Evolutionary conservation across 2,797 vertebrate genomes (phyloP), one percentile per base, ranked within the genome.

Genomic region (Enteromius trimaculatus): DNA sequence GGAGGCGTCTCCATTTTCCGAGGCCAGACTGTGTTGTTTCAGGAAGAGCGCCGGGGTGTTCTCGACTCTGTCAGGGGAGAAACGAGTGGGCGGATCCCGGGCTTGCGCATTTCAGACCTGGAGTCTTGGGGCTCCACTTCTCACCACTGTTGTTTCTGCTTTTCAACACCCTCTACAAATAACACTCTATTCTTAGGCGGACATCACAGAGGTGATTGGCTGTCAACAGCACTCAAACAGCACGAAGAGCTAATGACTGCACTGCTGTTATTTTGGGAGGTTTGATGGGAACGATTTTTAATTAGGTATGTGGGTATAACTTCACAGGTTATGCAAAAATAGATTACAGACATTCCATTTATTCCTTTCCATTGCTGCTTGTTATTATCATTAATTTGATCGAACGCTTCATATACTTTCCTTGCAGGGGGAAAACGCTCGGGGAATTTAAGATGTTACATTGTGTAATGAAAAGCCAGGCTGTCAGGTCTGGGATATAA

Each of bases 41-140:
- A 53, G 60, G 8, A 42, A 23, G 37, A 65, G 84, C 44, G 39
- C 74, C 60, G 75, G 81, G 80, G 62, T 86, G 74, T 83, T 89
- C 85, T 87, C 29, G 60, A 58, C 69, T 76, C 58, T 80, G 84
- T 88, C 84, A 85, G 64, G 83, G 84, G 86, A 87, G 74, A 86
- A 55, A 47, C 26, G 31, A 85, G 87, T 88, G 83, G 87, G 87
- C 66, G 79, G 86, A 81, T 83, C 51, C 47, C 14, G 44, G 68
- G 69, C 44, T 55, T 85, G 82, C 17, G 21, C 85, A 88, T 78
- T 86, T 79, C 72, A 84, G 84, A 82, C 65, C 83, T 86, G 80
- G 81, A 82, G 78, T 79, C 76, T 81, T n/a, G 60, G 77, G 70
- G 62, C 64, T 81, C n/a, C 83, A 75, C 70, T 83, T 74, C 85